Conservation (phyloP, 2,113 vertebrate species). For the Panthera uncia region DNA sequence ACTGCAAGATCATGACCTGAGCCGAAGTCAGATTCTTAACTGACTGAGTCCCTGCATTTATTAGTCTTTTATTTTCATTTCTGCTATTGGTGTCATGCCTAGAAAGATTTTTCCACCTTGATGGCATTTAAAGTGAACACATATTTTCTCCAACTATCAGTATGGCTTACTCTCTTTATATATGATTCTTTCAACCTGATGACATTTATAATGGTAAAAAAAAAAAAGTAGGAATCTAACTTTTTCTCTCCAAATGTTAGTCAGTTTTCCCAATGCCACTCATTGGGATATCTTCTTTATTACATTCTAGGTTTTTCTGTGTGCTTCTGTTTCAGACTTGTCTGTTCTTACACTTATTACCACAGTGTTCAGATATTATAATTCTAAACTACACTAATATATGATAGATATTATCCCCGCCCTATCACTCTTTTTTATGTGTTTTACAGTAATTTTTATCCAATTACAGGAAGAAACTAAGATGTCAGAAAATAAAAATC, state of each 20-base stretch:
- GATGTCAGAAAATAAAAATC: not conserved
- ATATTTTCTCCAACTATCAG: not conserved
- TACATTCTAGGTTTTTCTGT: not conserved
- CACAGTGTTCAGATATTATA: not conserved
- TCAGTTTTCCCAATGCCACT: not conserved
- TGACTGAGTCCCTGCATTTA: not conserved
- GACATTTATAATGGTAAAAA: not conserved
- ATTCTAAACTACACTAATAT: not conserved
- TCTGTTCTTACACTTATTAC: not conserved
- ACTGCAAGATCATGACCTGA: too few relatives aligned
- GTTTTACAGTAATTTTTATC: not conserved
- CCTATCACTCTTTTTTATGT: not conserved
- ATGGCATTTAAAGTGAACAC: conserved; percentile 10
- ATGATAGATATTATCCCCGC: not conserved
- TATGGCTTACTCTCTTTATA: not conserved
- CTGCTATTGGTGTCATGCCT: not conserved
- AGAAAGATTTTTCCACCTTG: not conserved
- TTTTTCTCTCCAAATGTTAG: not conserved
- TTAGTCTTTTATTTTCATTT: not conserved
- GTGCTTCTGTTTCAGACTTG: not conserved
- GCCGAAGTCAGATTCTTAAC: too few relatives aligned
- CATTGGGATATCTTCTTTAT: not conserved
- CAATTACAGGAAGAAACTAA: not conserved
- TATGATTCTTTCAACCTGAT: not conserved
- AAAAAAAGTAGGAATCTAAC: not conserved